Evolutionary conservation across 2,888 invertebrate genomes (phyloP), one percentile per base, ranked within the genome.

Genomic region (Spatulosminthurus flaviceps): DNA sequence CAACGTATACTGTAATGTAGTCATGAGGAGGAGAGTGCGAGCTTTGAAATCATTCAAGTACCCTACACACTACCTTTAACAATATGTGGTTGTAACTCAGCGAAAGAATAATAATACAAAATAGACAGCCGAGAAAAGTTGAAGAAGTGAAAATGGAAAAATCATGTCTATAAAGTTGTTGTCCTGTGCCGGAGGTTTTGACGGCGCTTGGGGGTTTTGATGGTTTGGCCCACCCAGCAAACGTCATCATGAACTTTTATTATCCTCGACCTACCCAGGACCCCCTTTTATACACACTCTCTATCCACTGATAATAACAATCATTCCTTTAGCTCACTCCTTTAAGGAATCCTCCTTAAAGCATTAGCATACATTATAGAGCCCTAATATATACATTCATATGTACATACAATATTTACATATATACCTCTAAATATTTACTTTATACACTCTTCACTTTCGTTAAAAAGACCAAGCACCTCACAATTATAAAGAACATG

Each of bases 191-290:
- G 51, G 43, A 42, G 51, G 71, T 64, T 78, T 72, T 71, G 77
- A 77, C 69, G 69, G 77, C 77, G 67, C 77, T 77, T 69, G 77
- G 77, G 78, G 78, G 71, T 73, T 76, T 76, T 79, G 79, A 79
- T 75, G 79, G 70, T 43, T 76, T 41, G 34, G 79, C 61, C 79
- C 79, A 79, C 79, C 79, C 79, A 79, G 70, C 74, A 76, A 76
- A 79, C 76, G 75, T 79, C 79, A 79, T 79, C 79, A 79, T 79
- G 75, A 76, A 76, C 76, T 79, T 79, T 77, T 79, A 79, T 79
- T 78, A 79, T 73, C 72, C 64, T 71, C 78, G 71, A 71, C 78
- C 78, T 78, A 29, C 64, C 67, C 51, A 77, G 77, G 69, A 69
- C 77, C 77, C 77, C 64, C 66, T 75, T 61, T 61, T 29, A 64